phyloP scores from a whole-genome alignment of 2,113 vertebrate genomes.

The Todiramphus saurophagus region DNA sequence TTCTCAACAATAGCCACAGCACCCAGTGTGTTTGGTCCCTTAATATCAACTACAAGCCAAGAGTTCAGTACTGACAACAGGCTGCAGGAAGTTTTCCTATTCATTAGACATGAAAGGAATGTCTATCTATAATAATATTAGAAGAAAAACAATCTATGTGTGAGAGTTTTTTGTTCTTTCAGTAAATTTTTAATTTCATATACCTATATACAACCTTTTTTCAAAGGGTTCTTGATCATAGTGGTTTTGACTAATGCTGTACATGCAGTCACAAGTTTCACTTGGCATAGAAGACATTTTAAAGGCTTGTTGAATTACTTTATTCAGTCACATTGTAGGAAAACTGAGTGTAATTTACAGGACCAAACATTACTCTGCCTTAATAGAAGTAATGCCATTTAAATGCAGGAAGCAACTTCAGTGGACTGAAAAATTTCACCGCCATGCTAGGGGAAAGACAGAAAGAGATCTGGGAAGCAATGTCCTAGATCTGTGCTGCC shows the following conservation, averaged over 20 bases:
- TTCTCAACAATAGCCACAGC: not conserved
- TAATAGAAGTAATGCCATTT: not conserved
- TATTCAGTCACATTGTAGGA: not conserved
- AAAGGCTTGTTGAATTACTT: not conserved
- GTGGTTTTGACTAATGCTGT: not conserved
- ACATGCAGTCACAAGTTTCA: not conserved
- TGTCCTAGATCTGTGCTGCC: not conserved
- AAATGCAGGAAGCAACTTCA: not conserved
- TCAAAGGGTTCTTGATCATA: not conserved
- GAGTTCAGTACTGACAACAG: not conserved
- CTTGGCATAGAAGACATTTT: not conserved
- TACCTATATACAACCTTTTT: not conserved
- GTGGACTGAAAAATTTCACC: not conserved
- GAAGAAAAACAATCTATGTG: not conserved
- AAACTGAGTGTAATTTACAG: not conserved
- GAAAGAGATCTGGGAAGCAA: not conserved
- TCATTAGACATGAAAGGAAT: not conserved
- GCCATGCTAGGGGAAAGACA: fast-evolving
- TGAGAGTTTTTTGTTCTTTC: not conserved
- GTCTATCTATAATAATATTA: not conserved
- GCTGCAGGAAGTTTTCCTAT: not conserved
- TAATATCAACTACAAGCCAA: not conserved
- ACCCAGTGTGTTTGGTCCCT: not conserved
- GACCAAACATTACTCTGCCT: not conserved
- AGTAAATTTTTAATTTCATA: not conserved